Conservation (phyloP, 2,888 invertebrate species). For the Maniola hyperantus region DNA sequence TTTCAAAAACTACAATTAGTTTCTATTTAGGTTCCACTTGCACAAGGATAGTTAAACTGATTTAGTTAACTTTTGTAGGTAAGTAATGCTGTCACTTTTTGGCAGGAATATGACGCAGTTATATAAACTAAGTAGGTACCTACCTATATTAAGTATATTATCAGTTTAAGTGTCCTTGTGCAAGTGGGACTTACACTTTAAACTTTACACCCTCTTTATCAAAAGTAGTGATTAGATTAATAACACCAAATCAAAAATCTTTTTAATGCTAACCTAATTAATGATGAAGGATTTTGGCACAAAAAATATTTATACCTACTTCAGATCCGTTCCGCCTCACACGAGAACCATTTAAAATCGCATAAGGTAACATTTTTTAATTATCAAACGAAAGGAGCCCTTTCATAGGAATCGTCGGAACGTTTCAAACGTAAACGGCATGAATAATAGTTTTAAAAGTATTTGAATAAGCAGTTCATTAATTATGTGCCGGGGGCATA, state of each 20-base stretch:
- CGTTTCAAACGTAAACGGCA: constrained; percentile 79
- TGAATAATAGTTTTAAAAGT: constrained; percentile 83
- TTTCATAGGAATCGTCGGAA: constrained; percentile 77
- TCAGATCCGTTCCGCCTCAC: constrained; percentile 43
- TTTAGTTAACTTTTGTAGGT: too few relatives aligned
- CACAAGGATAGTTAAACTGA: too few relatives aligned
- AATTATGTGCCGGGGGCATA: constrained; percentile 75
- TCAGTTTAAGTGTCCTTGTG: too few relatives aligned
- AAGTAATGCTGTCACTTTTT: too few relatives aligned
- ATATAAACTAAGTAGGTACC: too few relatives aligned
- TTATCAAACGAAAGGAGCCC: constrained; percentile 70
- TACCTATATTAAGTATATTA: too few relatives aligned
- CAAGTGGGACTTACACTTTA: background rate
- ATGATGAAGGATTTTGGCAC: constrained; percentile 10
- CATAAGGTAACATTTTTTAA: constrained; percentile 69
- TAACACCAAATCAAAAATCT: background rate
- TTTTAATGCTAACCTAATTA: background rate
- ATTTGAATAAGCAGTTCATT: constrained; percentile 82
- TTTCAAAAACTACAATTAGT: too few relatives aligned
- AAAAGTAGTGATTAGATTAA: background rate
- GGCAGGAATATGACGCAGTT: too few relatives aligned
- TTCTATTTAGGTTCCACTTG: too few relatives aligned
- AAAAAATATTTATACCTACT: constrained; percentile 40
- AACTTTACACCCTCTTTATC: background rate
- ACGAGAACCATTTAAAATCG: constrained; percentile 69